Evolutionary conservation across 2,113 vertebrate species (phyloP).

Genomic region (Pristiophorus japonicus): DNA sequence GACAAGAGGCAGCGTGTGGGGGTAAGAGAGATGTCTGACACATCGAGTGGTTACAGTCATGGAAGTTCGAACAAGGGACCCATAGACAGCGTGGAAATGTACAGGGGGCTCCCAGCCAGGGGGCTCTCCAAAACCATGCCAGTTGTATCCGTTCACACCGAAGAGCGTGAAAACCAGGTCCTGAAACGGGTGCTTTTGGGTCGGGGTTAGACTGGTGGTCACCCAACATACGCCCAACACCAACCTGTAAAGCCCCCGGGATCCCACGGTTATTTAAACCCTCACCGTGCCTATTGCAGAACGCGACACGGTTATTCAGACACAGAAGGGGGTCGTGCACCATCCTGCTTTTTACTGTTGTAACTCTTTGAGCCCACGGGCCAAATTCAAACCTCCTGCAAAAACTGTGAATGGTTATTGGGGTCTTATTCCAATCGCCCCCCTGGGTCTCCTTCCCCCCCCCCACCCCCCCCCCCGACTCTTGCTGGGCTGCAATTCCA

Average conservation of each 20-base stretch:
- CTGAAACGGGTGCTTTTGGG: neutral
- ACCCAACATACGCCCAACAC: neutral
- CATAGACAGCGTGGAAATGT: neutral
- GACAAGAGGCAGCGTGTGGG: too few species aligned
- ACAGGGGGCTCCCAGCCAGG: neutral
- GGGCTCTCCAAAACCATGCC: neutral
- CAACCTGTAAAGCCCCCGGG: neutral
- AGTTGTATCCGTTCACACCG: neutral
- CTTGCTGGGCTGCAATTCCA: neutral
- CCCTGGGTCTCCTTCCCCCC: neutral
- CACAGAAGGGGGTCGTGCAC: neutral
- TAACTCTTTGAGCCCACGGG: neutral
- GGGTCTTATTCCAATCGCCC: neutral
- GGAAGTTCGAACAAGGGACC: neutral
- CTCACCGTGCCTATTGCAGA: too few species aligned
- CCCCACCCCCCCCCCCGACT: neutral
- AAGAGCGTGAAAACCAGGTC: neutral
- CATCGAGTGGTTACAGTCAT: neutral
- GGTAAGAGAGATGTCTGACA: too few species aligned
- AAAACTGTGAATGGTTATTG: neutral
- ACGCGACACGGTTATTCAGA: neutral
- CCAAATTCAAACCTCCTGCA: neutral
- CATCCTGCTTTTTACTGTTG: neutral
- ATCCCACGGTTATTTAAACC: neutral
- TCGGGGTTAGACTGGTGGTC: neutral